These are phyloP conservation scores for Psylliodes chrysocephalus DNA, from an alignment of 2,888 invertebrate species.

Conservation along the genomic window DNA sequence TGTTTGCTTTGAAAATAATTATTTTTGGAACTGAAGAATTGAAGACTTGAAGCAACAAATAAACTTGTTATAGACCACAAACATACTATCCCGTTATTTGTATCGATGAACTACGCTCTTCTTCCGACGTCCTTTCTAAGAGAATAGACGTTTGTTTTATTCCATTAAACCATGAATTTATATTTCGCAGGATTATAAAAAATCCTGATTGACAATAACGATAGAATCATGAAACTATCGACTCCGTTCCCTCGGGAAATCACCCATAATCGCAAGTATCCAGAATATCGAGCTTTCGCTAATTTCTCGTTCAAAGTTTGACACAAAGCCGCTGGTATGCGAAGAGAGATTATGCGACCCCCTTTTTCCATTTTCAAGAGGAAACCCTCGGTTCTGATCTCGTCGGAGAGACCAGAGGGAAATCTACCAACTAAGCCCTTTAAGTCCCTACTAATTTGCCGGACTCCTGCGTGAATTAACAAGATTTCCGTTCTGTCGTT, in stretches of 20 bases:
- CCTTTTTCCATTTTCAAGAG: background rate
- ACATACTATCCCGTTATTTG: too few species aligned
- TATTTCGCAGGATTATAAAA: too few species aligned
- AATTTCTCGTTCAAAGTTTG: background rate
- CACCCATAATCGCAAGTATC: background rate
- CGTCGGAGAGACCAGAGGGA: background rate
- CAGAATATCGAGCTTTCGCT: background rate
- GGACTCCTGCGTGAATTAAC: conserved; percentile 58
- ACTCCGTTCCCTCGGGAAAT: background rate
- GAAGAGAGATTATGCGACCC: background rate
- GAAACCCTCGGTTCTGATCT: background rate
- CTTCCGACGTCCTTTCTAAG: too few species aligned
- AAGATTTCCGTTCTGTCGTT: background rate
- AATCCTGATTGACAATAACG: too few species aligned
- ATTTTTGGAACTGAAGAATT: too few species aligned
- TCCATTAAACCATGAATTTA: too few species aligned
- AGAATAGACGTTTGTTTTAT: too few species aligned
- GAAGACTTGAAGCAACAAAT: too few species aligned
- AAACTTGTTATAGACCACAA: too few species aligned
- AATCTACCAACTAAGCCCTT: conserved; percentile 42
- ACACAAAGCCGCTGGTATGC: background rate
- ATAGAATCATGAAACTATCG: too few species aligned
- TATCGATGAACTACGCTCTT: too few species aligned
- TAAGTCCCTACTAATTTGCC: conserved; percentile 61
- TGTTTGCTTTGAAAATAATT: too few species aligned